Conservation (phyloP, 2,888 invertebrate species). For the Cremastinae sp. region DNA sequence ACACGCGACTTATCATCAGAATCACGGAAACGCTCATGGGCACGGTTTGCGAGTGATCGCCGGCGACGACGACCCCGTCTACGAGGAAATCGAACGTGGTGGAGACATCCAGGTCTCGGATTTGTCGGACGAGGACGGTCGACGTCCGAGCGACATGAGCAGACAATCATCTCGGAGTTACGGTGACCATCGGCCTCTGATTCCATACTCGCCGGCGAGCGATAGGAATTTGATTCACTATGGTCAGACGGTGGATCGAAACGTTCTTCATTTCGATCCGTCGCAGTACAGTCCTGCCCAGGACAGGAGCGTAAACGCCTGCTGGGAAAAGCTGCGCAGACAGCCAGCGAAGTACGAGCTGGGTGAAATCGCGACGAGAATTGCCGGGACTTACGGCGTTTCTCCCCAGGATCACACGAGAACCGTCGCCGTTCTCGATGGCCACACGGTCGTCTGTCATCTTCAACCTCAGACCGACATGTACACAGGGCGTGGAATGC, state of each 20-base stretch:
- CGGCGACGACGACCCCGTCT: slow-evolving; percentile 87
- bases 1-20: slow-evolving; percentile 73
- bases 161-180: slow-evolving; percentile 88
- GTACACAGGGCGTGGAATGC: slow-evolving; percentile 82
- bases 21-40: slow-evolving; percentile 82
- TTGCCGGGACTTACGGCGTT: slow-evolving; percentile 71
- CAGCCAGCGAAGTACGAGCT: slow-evolving; percentile 77
- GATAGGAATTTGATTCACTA: slow-evolving; percentile 81
- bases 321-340: slow-evolving; percentile 76
- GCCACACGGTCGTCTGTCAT: slow-evolving; percentile 92
- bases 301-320: slow-evolving; percentile 74
- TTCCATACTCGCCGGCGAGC: slow-evolving; percentile 87
- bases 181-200: slow-evolving; percentile 90
- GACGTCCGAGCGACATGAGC: slow-evolving; percentile 87
- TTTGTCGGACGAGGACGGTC: slow-evolving; percentile 89
- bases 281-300: slow-evolving; percentile 73
- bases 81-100: slow-evolving; percentile 88
- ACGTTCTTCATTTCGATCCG: slow-evolving; percentile 66
- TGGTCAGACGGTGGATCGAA: slow-evolving; percentile 68
- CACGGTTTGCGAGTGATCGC: slow-evolving; percentile 77
- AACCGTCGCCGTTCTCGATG: slow-evolving; percentile 89
- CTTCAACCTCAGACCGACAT: slow-evolving; percentile 86
- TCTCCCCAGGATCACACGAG: slow-evolving; percentile 77
- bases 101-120: slow-evolving; percentile 88
- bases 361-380: slow-evolving; percentile 70